A percentile compares a stretch with the other conserved stretches of the same genome.
Conservation (phyloP, 2,797 vertebrate genomes). For the Pantherophis alleghaniensis region DNA sequence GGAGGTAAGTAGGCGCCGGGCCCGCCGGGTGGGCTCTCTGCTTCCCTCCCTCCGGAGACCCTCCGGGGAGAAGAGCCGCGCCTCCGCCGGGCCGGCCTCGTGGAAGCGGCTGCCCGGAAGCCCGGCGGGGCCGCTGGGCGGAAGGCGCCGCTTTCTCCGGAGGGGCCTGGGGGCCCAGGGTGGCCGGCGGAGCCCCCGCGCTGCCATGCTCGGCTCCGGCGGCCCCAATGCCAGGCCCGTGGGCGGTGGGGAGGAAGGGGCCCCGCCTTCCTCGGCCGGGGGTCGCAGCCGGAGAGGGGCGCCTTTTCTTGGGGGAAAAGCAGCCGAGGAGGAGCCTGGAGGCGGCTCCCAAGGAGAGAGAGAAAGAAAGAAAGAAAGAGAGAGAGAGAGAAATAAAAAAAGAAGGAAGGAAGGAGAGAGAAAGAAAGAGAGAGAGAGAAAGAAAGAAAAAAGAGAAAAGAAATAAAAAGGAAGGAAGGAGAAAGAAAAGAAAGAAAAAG, state of each 20-base stretch:
- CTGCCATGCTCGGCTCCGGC: too few relatives aligned
- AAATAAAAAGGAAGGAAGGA: rapidly evolving
- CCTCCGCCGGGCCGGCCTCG: neutral
- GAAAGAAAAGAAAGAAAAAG: too few relatives aligned
- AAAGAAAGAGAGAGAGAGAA: too few relatives aligned
- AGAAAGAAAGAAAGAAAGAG: too few relatives aligned
- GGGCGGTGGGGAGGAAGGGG: too few relatives aligned
- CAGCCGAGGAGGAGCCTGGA: neutral
- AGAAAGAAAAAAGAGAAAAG: too few relatives aligned
- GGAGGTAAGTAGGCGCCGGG: neutral
- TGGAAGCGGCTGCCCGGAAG: neutral
- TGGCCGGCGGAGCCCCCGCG: neutral
- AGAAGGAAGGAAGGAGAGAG: too few relatives aligned
- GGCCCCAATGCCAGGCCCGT: neutral
- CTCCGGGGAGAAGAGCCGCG: neutral
- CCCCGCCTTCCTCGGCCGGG: neutral
- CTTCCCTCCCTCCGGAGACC: neutral
- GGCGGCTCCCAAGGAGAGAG: neutral
- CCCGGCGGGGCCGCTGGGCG: neutral
- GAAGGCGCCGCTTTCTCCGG: neutral
- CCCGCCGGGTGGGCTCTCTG: too few relatives aligned
- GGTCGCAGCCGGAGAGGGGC: neutral
- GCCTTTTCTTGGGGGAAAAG: too few relatives aligned
- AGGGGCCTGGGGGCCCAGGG: neutral
- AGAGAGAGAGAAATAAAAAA: too few relatives aligned